Percentiles rank a stretch among this genome's conserved stretches.
These are phyloP conservation scores for Sceloporus undulatus DNA, from an alignment of 2,113 vertebrate genomes.

Conservation along the genomic window DNA sequence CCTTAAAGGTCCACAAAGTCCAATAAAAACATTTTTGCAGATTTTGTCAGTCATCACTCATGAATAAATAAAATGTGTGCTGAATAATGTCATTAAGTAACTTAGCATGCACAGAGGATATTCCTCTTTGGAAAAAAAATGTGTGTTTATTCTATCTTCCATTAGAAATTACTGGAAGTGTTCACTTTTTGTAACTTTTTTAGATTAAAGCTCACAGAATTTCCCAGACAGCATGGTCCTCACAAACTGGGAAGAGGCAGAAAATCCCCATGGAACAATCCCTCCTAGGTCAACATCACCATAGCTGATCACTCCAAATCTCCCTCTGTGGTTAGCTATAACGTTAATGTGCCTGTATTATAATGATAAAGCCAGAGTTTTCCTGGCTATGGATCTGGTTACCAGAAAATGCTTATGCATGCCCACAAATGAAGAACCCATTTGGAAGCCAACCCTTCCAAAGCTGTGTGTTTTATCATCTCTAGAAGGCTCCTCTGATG, in stretches of 20 bases:
- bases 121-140: background rate
- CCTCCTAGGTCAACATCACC: conserved; percentile 1
- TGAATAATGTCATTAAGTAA: background rate
- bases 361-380: background rate
- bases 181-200: background rate
- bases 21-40: too few species aligned
- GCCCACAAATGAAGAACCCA: background rate
- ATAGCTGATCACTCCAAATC: background rate
- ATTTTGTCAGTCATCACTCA: too few species aligned
- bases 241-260: background rate
- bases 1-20: background rate
- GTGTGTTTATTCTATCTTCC: background rate
- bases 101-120: background rate
- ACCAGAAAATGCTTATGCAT: background rate
- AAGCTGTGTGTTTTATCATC: background rate
- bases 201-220: background rate
- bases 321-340: background rate
- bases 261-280: background rate
- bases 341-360: background rate
- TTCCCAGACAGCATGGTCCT: too few species aligned
- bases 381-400: background rate
- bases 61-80: too few species aligned
- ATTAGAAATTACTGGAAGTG: background rate
- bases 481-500: too few species aligned
- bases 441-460: conserved; percentile 5